These are phyloP conservation scores for Pangasianodon gigas DNA, from an alignment of 2,113 vertebrate species.

Conservation along the genomic window DNA sequence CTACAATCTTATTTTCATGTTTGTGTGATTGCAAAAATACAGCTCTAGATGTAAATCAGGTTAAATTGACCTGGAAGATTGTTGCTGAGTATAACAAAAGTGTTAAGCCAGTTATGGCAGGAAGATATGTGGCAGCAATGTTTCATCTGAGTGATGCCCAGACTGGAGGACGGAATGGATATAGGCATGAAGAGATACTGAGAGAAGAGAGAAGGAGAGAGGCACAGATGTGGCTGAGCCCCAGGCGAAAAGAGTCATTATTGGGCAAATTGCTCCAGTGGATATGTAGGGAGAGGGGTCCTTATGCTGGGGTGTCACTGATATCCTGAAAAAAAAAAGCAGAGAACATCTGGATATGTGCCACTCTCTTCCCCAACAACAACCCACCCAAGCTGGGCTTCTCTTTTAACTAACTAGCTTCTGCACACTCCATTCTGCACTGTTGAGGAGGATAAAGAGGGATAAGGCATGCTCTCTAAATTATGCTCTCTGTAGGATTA, in stretches of 20 bases:
- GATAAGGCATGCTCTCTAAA: conserved; percentile 71
- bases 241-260: conserved; percentile 77
- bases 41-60: not conserved
- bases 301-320: conserved; percentile 64
- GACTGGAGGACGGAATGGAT: conserved; percentile 20
- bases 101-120: conserved; percentile 16
- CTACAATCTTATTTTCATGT: not conserved
- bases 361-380: conserved; percentile 75
- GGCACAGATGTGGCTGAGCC: conserved; percentile 74
- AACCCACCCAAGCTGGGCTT: conserved; percentile 61
- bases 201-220: conserved; percentile 22
- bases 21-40: not conserved
- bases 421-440: conserved; percentile 69
- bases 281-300: conserved; percentile 70
- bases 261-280: conserved; percentile 72
- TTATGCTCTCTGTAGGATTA: conserved; percentile 71
- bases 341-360: conserved; percentile 74
- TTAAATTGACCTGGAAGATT: not conserved
- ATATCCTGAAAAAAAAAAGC: conserved; percentile 58
- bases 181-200: conserved; percentile 20
- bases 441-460: conserved; percentile 67
- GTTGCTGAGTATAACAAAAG: conserved; percentile 20
- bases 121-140: conserved; percentile 35
- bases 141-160: conserved; percentile 29
- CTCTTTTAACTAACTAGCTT: conserved; percentile 72